These are phyloP conservation scores for Psephotus haematonotus DNA, from an alignment of 2,113 vertebrate species.

Conservation along the genomic window DNA sequence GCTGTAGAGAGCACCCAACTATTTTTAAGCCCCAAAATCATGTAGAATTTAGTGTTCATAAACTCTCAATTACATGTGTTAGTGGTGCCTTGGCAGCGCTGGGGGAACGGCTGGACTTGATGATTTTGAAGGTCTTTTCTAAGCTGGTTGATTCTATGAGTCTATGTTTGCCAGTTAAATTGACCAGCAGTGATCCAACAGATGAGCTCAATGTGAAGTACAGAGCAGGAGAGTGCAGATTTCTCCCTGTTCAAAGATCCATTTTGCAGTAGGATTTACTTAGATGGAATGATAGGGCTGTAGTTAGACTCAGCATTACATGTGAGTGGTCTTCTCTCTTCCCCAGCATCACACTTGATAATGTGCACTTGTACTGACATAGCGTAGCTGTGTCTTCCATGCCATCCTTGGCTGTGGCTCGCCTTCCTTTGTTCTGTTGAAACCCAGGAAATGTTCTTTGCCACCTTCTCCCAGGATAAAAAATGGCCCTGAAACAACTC, in stretches of 20 bases:
- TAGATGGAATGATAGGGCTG: background rate
- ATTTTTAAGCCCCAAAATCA: too few relatives aligned
- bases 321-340: background rate
- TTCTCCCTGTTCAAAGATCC: background rate
- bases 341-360: background rate
- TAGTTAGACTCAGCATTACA: background rate
- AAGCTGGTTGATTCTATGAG: too few relatives aligned
- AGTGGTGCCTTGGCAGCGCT: too few relatives aligned
- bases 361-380: background rate
- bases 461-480: background rate
- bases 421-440: background rate
- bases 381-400: background rate
- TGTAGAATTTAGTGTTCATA: too few relatives aligned
- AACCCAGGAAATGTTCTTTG: background rate
- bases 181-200: background rate
- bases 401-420: background rate
- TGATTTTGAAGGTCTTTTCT: too few relatives aligned
- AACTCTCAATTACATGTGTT: too few relatives aligned
- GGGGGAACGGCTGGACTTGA: too few relatives aligned
- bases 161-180: background rate
- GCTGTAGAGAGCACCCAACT: background rate
- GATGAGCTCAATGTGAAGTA: background rate
- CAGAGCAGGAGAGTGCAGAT: background rate
- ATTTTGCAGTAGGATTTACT: background rate
- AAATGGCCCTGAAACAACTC: background rate